phyloP scores from a whole-genome alignment of 1,140 invertebrate species.

The Pseudomyrmex dendroicus region DNA sequence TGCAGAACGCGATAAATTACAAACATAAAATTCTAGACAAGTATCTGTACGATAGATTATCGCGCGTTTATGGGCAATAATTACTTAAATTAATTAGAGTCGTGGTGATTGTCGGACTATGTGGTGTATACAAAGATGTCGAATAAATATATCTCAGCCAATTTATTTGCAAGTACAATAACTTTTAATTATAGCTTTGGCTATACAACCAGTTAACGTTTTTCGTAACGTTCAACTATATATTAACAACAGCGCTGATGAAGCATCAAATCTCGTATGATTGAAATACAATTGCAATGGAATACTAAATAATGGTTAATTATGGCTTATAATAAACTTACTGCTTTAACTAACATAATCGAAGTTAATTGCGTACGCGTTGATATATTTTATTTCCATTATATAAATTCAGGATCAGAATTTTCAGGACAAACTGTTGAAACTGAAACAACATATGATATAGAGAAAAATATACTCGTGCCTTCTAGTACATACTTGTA shows the following conservation, averaged over 20 bases:
- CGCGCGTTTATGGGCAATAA: slow-evolving; percentile 31
- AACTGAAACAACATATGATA: background rate
- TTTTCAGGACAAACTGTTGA: background rate
- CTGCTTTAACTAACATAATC: slow-evolving; percentile 41
- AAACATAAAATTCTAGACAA: slow-evolving; percentile 6
- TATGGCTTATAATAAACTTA: background rate
- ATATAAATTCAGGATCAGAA: background rate
- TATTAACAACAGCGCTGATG: slow-evolving; percentile 33
- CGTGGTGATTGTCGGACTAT: slow-evolving; percentile 19
- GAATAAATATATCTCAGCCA: slow-evolving; percentile 37
- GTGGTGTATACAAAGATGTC: slow-evolving; percentile 5
- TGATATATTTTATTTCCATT: background rate
- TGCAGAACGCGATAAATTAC: slow-evolving; percentile 27
- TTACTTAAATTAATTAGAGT: slow-evolving; percentile 54
- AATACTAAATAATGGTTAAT: slow-evolving; percentile 51
- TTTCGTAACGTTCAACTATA: slow-evolving; percentile 43
- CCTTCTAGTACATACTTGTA: no score
- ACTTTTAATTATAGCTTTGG: slow-evolving; percentile 40
- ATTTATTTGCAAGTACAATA: slow-evolving; percentile 61
- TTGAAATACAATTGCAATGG: slow-evolving; percentile 28
- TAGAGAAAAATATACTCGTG: background rate
- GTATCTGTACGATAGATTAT: slow-evolving; percentile 1
- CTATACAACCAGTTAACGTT: slow-evolving; percentile 28
- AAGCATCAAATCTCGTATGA: background rate
- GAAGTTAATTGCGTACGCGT: slow-evolving; percentile 21